Evolutionary conservation across 2,797 vertebrate species (phyloP), one percentile per base, ranked within the genome.

Genomic region (Characodon lateralis): DNA sequence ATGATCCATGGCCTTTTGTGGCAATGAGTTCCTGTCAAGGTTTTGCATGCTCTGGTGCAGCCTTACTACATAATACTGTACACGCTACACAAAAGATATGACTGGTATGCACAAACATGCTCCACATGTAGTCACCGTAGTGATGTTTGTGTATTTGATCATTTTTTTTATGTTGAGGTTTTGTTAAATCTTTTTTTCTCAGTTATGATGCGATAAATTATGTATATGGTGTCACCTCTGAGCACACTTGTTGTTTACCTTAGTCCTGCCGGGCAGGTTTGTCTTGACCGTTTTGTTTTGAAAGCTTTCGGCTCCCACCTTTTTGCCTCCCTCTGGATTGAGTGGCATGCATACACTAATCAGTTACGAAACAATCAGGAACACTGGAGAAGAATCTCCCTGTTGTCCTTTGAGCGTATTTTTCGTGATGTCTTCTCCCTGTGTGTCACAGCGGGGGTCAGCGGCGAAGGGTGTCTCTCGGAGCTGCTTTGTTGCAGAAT

Each of bases 401-500:
- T 53, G 55, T 58, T 28, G 0, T 22, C 26, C 7, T 63, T 24
- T 43, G 0, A 18, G 48, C 48, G 2, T 41, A 0, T 43, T 74
- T 43, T 59, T 46, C n/a, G 20, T 69, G 41, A 43, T 48, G 26
- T 3, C 46, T 53, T 73, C 80, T 50, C 31, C 51, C 2, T 68
- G 7, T 82, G 68, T 78, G 70, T 83, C 78, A 6, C 89, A 96
- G 96, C 7, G 96, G 96, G 0, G 96, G 96, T 35, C 95, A 96
- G 92, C 92, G 58, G 61, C 88, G 96, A 0, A 87, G 95, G 22
- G 96, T 96, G 61, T 96, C 96, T 9, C 94, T 96, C 0, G 94
- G 94, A 14, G 96, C 95, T 0, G 96, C 96, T 75, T 90, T 96
- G 74, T 95, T 96, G 35, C 96, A 96, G 89, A 95, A 96, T 63